These are phyloP conservation scores for Hydrotaea cyrtoneurina DNA, from an alignment of 2,888 invertebrate species.

Conservation along the genomic window DNA sequence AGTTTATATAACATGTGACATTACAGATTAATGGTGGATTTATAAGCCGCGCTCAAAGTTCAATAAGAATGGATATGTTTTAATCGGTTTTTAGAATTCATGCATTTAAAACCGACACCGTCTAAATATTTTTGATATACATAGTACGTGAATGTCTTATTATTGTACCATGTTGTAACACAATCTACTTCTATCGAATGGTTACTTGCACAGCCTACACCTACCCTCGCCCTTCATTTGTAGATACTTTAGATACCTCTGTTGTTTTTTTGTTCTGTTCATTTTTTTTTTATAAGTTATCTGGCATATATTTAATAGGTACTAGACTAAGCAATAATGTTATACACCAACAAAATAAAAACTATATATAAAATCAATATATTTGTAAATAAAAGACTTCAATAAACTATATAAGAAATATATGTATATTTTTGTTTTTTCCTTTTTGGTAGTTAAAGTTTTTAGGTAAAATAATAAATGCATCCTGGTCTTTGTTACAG, in stretches of 20 bases:
- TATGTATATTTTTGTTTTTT: slow-evolving; percentile 18
- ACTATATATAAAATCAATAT: background rate
- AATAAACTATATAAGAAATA: slow-evolving; percentile 29
- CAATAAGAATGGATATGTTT: no score
- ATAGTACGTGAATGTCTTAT: no score
- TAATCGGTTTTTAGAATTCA: no score
- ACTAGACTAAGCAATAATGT: background rate
- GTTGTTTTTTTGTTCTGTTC: background rate
- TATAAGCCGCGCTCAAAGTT: no score
- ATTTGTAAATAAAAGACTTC: slow-evolving; percentile 23
- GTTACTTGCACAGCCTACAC: background rate
- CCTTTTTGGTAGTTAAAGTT: background rate
- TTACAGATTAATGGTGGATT: no score
- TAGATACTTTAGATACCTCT: background rate
- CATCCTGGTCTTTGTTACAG: background rate
- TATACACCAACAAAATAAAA: slow-evolving; percentile 4
- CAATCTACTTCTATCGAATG: no score
- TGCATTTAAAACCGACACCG: no score
- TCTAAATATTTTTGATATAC: no score
- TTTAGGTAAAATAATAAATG: slow-evolving; percentile 34
- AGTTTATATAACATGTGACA: no score
- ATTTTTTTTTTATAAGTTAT: background rate
- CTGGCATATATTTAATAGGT: background rate
- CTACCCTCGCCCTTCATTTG: background rate
- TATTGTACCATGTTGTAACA: no score